Base-by-base conservation (phyloP, 2,797 vertebrate species). In the Megalops cyprinoides region DNA sequence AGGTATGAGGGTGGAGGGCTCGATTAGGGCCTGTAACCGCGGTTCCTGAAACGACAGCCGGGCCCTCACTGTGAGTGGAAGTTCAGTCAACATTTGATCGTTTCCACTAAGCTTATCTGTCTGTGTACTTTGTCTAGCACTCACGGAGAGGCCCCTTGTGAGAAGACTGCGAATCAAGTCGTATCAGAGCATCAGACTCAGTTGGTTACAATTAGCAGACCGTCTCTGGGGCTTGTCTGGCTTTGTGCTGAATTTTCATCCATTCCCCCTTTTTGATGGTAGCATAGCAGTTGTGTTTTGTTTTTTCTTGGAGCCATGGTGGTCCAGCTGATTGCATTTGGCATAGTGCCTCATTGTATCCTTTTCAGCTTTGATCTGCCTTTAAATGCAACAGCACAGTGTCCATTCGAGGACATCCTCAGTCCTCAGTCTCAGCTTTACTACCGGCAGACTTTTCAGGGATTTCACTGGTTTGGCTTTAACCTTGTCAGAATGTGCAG, bases 291-390 rank as follows among this genome's bases (percentile, higher is more conserved):
- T 28, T 18, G 92, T 91, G 88, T 79, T 86, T 88, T 86, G 88
- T 91, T 93, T 93, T 92, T 92, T 92, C 89, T 93, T 92, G 91
- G 91, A 94, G 92, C 91, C 90, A 84, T 91, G 90, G 92, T 20
- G 86, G 87, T 87, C 85, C 87, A 89, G 91, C 91, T 94, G 93
- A 94, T 94, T 94, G 90, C 91, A 89, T 89, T 86, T 90, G 94
- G 93, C 94, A 93, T 93, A 94, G 93, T 89, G 91, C 91, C 91
- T 93, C 91, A 92, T 94, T 92, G 91, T 90, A 92, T 88, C 83
- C 65, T 39, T 23, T 69, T 34, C 34, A 37, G 34, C 62, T 67
- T 18, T 42, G 37, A 1, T 37, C 39, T 67, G 31, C 34, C 4
- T 67, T 39, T 3, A 34, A 67, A 37, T 18, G 34, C 18, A n/a